Evolutionary conservation across 2,888 invertebrate species (phyloP).

Genomic region (Ramazzottius varieornatus): DNA sequence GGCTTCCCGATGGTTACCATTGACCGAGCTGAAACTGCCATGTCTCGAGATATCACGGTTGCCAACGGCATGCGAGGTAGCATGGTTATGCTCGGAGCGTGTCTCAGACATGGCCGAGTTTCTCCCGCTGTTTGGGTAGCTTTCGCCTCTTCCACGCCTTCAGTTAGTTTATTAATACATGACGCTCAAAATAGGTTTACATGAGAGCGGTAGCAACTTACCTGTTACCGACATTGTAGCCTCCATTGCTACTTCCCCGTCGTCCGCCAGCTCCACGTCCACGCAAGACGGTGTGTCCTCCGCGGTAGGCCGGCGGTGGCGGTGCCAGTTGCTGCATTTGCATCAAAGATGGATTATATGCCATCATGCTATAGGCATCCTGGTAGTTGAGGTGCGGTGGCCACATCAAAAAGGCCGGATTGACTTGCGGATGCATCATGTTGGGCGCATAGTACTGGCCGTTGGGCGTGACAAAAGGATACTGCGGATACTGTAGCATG

Average conservation of each 20-base stretch:
- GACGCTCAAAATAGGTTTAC: no score
- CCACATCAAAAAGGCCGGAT: no score
- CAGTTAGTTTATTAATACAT: not conserved
- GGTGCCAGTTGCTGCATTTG: not conserved
- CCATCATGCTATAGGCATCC: no score
- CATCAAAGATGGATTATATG: no score
- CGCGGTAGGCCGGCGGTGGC: not conserved
- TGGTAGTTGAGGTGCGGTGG: no score
- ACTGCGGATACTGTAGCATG: no score
- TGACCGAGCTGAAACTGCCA: not conserved
- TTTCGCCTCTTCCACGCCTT: not conserved
- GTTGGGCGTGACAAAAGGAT: no score
- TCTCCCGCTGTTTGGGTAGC: not conserved
- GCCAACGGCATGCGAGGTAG: not conserved
- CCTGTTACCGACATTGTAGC: not conserved
- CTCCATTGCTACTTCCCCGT: not conserved
- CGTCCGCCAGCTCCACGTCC: not conserved
- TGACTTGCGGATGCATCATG: no score
- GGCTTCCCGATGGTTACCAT: not conserved
- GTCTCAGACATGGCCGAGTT: conserved; percentile 1
- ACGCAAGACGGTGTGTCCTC: not conserved
- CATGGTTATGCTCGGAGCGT: not conserved
- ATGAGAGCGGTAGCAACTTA: no score
- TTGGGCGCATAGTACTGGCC: no score
- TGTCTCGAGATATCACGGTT: not conserved